Base-by-base conservation (phyloP, 2,888 invertebrate genomes). In the Apotomis betuletana region DNA sequence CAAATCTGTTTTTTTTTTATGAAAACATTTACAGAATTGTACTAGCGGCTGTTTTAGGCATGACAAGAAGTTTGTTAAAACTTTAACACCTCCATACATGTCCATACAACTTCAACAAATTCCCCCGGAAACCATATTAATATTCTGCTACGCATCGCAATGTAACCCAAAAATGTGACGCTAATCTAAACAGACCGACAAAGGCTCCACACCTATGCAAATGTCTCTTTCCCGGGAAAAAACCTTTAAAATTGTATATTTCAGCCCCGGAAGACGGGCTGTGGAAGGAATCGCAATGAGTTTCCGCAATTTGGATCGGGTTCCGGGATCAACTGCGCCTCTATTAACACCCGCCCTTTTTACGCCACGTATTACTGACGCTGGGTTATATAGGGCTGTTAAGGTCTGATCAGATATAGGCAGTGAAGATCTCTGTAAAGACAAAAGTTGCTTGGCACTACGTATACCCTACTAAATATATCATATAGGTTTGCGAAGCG, bases 241-340 rank as follows among this genome's bases (percentile, higher is more conserved):
- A 68, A 72, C 67, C 72, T 67, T 71, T 71, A 68, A 72, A 72
- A 72, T 72, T 72, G 72, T 72, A 68, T 68, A 72, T 72, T 72
- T 72, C 71, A 46, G 46, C 46, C 57, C 69, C 71, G 62, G 67
- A 67, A 62, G 62, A 71, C 62, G 38, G 61, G 58, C 58, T 68
- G 68, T 63, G 72, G 71, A 71, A 63, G 72, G 72, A 72, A 72
- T 72, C 13, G 67, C 72, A 72, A 72, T 72, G 72, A 72, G 71
- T 62, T 71, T 67, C 71, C 71, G 71, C 67, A 71, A 70, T 71
- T 71, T 51, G 72, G 63, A 68, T 63, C 44, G 68, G 68, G 72
- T 58, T 63, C 72, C 72, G 72, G 68, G 72, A 72, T 72, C 72
- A 68, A 68, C 72, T 62, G 67, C 41, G 59, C 71, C 61, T 62